Percentiles rank a stretch among this genome's conserved stretches.
Evolutionary conservation across 2,888 invertebrate species (phyloP).

Genomic region (Arrhopalites spinosus): DNA sequence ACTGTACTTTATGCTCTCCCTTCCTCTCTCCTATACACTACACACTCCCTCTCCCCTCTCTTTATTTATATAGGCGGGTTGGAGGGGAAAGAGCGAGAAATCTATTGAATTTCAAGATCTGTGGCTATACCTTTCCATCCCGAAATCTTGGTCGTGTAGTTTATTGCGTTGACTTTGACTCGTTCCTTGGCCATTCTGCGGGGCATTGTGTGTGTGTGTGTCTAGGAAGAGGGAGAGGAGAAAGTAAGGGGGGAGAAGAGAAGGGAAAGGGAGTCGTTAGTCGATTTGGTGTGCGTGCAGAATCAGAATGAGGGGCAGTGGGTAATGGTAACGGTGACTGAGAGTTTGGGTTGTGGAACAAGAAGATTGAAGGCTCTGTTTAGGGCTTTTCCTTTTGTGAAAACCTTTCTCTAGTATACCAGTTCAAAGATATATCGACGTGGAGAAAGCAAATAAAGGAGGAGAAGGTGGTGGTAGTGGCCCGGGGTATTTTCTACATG

Average conservation of each 20-base stretch:
- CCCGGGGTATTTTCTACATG: no score
- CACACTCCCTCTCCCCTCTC: background rate
- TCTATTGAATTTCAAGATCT: background rate
- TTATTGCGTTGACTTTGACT: background rate
- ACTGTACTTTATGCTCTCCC: background rate
- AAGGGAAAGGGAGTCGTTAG: slow-evolving; percentile 23
- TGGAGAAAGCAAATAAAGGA: no score
- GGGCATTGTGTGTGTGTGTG: background rate
- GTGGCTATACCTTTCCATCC: background rate
- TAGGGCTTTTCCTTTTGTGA: background rate
- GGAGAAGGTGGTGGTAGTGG: no score
- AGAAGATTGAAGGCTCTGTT: no score
- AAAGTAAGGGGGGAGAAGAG: background rate
- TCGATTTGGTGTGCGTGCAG: slow-evolving; percentile 31
- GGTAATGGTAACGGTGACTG: slow-evolving; percentile 33
- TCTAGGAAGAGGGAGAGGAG: background rate
- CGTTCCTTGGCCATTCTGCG: no score
- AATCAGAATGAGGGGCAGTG: slow-evolving; percentile 34
- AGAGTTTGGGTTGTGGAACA: background rate
- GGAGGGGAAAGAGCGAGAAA: background rate
- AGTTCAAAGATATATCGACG: no score
- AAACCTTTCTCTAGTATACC: background rate
- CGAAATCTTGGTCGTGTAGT: slow-evolving; percentile 5
- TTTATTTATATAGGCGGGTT: background rate
- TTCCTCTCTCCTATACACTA: background rate